Evolutionary conservation across 2,888 invertebrate genomes (phyloP), one percentile per base, ranked within the genome.

Genomic region (Himalopsyche tibetana): DNA sequence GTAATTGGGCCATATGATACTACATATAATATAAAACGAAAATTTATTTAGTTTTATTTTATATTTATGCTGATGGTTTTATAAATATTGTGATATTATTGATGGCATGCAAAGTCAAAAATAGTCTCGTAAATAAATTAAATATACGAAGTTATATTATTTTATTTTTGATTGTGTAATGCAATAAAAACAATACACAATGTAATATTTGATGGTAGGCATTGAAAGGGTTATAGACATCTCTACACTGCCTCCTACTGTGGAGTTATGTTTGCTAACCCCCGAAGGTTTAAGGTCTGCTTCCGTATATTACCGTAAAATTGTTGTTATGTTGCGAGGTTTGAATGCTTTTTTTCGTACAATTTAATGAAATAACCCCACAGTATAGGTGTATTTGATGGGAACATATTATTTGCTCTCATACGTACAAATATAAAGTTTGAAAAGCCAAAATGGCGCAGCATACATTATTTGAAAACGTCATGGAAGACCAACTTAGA

Each of bases 281-380:
- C 85, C 82, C 55, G 82, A 82, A 84, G 83, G 82, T 81, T 86
- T 84, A 38, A 82, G 86, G 81, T 81, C 51, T 80, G 51, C 84
- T 84, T 28, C 81, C 82, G 80, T 84, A 86, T 86, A 86, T 86
- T 86, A 86, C 86, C 81, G 86, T 84, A 79, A 83, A 86, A 86
- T 86, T 84, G 85, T 83, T 85, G 85, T 85, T 85, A 85, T 83
- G 85, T 79, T 80, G 79, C 69, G 81, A 69, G 15, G 40, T 69
- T 45, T 83, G 83, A 84, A 86, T 86, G 86, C 55, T 79, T 86
- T 86, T 86, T 86, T 87, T 85, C 63, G 81, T 85, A 85, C 87
- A 87, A 85, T 87, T 87, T 87, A 85, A 87, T 87, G 83, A 87
- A 85, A 85, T 82, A 85, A 63, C 84, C 82, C 17, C 40, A 80